A percentile compares a stretch with the other conserved stretches of the same genome.
Conservation (phyloP, 2,888 invertebrate species). For the Leptinotarsa rubiginosa region DNA sequence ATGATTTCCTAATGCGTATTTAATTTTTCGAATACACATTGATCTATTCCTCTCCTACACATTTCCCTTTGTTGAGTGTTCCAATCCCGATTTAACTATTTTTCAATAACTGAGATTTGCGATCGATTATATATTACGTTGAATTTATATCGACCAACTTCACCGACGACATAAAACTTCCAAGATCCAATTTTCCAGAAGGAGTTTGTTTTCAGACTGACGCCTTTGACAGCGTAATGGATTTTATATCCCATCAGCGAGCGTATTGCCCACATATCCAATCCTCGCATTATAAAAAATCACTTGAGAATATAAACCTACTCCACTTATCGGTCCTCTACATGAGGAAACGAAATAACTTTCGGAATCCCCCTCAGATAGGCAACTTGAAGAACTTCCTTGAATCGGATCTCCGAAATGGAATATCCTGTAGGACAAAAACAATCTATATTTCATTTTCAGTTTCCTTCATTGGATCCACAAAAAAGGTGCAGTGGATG, state of each 20-base stretch:
- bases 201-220: slow-evolving; percentile 13
- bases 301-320: slow-evolving; percentile 33
- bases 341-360: slow-evolving; percentile 54
- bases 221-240: slow-evolving; percentile 18
- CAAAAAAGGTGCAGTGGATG: slow-evolving; percentile 44
- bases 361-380: slow-evolving; percentile 54
- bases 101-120: background rate
- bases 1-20: too few relatives aligned
- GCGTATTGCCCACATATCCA: slow-evolving; percentile 23
- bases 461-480: slow-evolving; percentile 55
- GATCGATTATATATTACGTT: background rate
- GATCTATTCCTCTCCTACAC: too few relatives aligned
- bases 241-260: slow-evolving; percentile 20
- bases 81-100: too few relatives aligned
- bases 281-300: slow-evolving; percentile 31
- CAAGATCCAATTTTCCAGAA: slow-evolving; percentile 11
- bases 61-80: too few relatives aligned
- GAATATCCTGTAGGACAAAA: slow-evolving; percentile 52
- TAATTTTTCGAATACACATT: too few relatives aligned
- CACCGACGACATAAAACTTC: slow-evolving; percentile 1
- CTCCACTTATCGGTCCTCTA: slow-evolving; percentile 54
- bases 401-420: slow-evolving; percentile 49
- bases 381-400: slow-evolving; percentile 53
- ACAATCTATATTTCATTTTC: slow-evolving; percentile 60
- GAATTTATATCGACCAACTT: background rate